These are phyloP conservation scores for Taeniopygia guttata DNA, from an alignment of 2,797 vertebrate genomes.

Conservation along the genomic window DNA sequence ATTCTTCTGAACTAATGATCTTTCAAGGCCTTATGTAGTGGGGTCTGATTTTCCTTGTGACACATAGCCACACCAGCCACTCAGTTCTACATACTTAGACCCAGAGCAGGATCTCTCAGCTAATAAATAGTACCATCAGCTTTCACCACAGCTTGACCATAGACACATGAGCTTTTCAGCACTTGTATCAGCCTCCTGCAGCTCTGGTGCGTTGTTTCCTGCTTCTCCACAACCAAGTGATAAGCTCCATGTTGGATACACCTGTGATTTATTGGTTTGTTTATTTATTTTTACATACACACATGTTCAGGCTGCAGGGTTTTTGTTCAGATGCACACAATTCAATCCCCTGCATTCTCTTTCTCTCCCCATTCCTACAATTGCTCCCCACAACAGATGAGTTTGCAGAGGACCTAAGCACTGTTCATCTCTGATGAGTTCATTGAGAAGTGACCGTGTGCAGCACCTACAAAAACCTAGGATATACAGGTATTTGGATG, in stretches of 20 bases:
- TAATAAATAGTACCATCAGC: slow-evolving; percentile 56
- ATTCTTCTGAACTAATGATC: neutral
- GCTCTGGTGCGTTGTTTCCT: slow-evolving; percentile 42
- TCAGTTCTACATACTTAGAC: slow-evolving; percentile 15
- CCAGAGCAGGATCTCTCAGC: slow-evolving; percentile 29
- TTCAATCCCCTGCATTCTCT: neutral
- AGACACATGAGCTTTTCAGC: slow-evolving; percentile 70
- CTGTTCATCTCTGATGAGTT: neutral
- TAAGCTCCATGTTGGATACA: neutral
- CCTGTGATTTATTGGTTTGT: neutral
- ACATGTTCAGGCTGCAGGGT: neutral
- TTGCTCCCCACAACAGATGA: neutral
- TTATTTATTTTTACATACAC: neutral
- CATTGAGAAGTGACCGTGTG: neutral
- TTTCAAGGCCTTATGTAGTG: neutral
- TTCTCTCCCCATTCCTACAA: neutral
- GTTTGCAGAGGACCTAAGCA: neutral
- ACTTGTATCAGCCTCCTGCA: slow-evolving; percentile 54
- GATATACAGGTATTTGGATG: neutral
- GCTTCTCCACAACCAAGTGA: slow-evolving; percentile 40
- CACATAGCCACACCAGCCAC: neutral
- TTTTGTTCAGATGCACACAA: neutral
- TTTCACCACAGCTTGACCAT: slow-evolving; percentile 31
- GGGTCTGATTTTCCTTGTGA: neutral
- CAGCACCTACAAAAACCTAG: neutral